Evolutionary conservation across 2,888 invertebrate species (phyloP), one percentile per base, ranked within the genome.

Genomic region (Endotricha flammealis): DNA sequence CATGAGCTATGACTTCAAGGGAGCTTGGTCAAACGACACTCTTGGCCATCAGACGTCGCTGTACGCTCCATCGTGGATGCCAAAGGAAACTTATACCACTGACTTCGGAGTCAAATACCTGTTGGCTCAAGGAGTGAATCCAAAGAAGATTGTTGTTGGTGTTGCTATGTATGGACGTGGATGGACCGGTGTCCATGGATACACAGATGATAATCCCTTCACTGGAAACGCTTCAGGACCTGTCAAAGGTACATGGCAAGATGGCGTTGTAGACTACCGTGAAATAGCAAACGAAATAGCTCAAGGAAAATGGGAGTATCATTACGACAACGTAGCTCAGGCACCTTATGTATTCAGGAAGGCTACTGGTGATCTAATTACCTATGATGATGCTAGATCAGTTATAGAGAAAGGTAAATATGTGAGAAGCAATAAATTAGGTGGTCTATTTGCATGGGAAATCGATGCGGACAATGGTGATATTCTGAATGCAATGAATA

Each of bases 91-190:
- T 9, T 86, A 86, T 58, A 86, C 86, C 1, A 80, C 85, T n/a
- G 86, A 86, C 41, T 83, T 86, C 25, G 86, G 86, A 9, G 78
- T 80, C 0, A 77, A 79, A 45, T 82, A 62, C 48, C 50, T 86
- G 11, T 50, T 86, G 9, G 85, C 86, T 34, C 86, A 86, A 62
- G 86, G 86, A 8, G 86, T 86, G 0, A 68, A 57, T 23, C 77
- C 86, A 1, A 83, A 77, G 58, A 86, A 86, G 57, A 73, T 86
- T 4, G 67, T 86, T 0, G 75, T 85, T 0, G 86, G 86, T 22
- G 85, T 86, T 2, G 86, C 86, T 8, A 86, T 86, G 86, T 86
- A 86, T 25, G 86, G 86, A 1, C 63, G 86, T 39, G 86, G 86
- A 0, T 86, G 86, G 86, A 83, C 85, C 9, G 86, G 86, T 8